Base-by-base conservation (phyloP, 2,113 vertebrate species). In the Agelaius phoeniceus region DNA sequence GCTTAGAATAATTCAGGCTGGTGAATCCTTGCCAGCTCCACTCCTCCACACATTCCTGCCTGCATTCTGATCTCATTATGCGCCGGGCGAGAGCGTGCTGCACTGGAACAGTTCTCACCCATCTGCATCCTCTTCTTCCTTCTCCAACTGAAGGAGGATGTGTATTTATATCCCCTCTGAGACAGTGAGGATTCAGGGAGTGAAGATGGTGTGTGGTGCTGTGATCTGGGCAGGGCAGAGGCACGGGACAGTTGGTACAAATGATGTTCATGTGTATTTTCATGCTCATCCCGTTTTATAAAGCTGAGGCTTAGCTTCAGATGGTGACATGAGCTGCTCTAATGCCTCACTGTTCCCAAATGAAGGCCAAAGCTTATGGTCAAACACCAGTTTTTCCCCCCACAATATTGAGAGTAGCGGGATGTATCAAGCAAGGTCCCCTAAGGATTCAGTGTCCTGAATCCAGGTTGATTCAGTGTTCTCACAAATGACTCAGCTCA, bases 41-140 rank as follows among this genome's bases (percentile, higher is more conserved):
- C 96, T 96, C 96, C 96, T 96, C 96, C 96, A 95, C 96, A 97
- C 96, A 96, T 97, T 97, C 96, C 96, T 95, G 89, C 94, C 80
- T 93, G 92, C 92, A 92, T 96, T 96, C 95, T 96, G 93, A 95
- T 95, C 94, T 96, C 92, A 95, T 96, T 92, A 95, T 94, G 93
- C 33, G 5, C 75, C 19, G 2, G 87, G 90, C n/a, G 7, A 95
- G 92, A 96, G 93, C 2, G 65, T 92, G 93, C 90, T 93, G 87
- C 88, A 87, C 92, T 95, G 96, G 93, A 97, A 95, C 90, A 79
- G 90, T 65, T 94, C 92, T 95, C 90, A 84, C 92, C 96, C 96
- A 97, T 92, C 93, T 96, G 96, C 94, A 96, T 90, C 94, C 96
- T 84, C 93, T 90, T 65, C 92, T 85, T 88, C 30, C 90, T 78